These are phyloP conservation scores for Sebastes taczanowskii DNA, from an alignment of 2,797 vertebrate species.

Conservation along the genomic window DNA sequence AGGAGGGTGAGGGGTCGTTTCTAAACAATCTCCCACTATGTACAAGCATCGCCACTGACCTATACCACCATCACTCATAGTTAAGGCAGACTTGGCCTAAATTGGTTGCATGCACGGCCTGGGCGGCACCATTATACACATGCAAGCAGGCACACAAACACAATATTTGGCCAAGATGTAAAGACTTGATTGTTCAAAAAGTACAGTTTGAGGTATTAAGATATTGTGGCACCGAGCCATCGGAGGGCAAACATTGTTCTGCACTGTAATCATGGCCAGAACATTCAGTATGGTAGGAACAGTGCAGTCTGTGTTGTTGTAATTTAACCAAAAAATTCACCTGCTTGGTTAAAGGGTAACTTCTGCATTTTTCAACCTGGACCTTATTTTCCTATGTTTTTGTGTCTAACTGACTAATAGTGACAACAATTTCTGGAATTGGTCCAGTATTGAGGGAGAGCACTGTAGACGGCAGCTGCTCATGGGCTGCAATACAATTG, in stretches of 20 bases:
- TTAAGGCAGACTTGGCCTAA: slow-evolving; percentile 63
- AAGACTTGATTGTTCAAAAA: slow-evolving; percentile 37
- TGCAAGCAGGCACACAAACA: slow-evolving; percentile 30
- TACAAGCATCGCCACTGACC: slow-evolving; percentile 50
- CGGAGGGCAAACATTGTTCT: slow-evolving; percentile 20
- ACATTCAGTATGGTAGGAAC: slow-evolving; percentile 6
- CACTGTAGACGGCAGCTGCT: neutral
- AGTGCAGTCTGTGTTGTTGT: neutral
- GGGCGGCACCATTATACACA: slow-evolving; percentile 46
- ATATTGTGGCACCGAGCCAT: slow-evolving; percentile 36
- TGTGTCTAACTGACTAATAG: neutral
- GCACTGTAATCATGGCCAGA: slow-evolving; percentile 28
- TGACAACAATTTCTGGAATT: neutral
- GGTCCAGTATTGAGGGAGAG: neutral
- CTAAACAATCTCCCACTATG: slow-evolving; percentile 74
- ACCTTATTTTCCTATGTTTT: neutral
- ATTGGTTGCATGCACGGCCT: slow-evolving; percentile 71
- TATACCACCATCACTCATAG: slow-evolving; percentile 70
- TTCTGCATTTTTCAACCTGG: neutral
- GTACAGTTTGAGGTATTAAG: slow-evolving; percentile 24
- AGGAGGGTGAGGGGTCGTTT: slow-evolving; percentile 46
- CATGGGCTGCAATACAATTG: neutral
- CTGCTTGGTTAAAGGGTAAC: neutral
- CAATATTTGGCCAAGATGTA: slow-evolving; percentile 30
- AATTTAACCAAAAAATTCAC: slow-evolving; percentile 6